Percentiles rank a stretch among this genome's conserved stretches.
These are phyloP conservation scores for Papilio machaon DNA, from an alignment of 1,140 invertebrate species.

Conservation along the genomic window DNA sequence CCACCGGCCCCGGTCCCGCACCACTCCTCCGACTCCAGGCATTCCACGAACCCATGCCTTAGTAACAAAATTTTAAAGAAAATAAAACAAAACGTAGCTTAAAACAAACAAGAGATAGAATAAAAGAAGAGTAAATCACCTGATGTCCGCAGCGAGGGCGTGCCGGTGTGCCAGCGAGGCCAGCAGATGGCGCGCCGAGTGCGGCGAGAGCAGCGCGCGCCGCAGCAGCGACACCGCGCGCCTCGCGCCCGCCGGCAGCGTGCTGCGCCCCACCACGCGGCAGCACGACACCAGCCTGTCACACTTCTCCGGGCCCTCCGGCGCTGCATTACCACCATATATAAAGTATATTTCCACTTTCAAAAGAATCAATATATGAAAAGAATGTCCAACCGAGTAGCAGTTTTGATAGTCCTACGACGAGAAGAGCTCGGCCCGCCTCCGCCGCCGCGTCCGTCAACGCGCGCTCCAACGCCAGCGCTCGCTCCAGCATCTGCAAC, in stretches of 20 bases:
- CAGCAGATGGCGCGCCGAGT: conserved; percentile 50
- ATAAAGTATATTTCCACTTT: no score
- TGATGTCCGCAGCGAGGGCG: conserved; percentile 50
- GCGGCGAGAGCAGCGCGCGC: conserved; percentile 54
- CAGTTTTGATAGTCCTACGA: conserved; percentile 90
- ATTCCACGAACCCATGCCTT: conserved; percentile 94
- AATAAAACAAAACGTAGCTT: neutral
- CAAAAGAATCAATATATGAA: neutral
- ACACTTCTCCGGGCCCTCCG: conserved; percentile 48
- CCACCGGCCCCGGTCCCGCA: conserved; percentile 60
- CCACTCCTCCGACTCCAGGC: conserved; percentile 88
- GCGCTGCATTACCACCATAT: conserved; percentile 43
- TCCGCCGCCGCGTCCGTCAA: conserved; percentile 66
- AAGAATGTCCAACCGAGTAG: conserved; percentile 84
- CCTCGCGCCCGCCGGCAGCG: conserved; percentile 50
- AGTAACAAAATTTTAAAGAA: neutral
- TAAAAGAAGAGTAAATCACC: conserved; percentile 40
- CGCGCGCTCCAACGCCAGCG: conserved; percentile 57
- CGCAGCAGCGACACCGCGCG: conserved; percentile 58
- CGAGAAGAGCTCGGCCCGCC: conserved; percentile 84
- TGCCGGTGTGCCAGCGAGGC: conserved; percentile 49
- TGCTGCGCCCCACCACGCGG: conserved; percentile 51
- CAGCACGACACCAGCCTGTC: conserved; percentile 67
- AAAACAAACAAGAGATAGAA: neutral
- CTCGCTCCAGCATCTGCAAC: conserved; percentile 80